These are phyloP conservation scores for Pipra filicauda DNA, from an alignment of 2,113 vertebrate species.

Conservation along the genomic window DNA sequence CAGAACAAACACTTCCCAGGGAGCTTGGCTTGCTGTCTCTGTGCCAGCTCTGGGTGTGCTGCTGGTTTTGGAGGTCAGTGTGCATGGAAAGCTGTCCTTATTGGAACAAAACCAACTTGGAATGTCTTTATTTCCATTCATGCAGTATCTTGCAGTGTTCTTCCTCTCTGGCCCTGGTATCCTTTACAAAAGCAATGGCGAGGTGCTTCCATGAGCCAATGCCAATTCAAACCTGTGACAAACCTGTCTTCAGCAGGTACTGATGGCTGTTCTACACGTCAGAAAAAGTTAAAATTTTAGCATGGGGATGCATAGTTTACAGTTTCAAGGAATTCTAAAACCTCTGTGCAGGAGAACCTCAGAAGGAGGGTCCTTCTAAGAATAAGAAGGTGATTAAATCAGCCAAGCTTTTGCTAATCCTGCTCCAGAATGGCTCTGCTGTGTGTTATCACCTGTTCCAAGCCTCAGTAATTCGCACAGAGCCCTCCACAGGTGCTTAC, in stretches of 20 bases:
- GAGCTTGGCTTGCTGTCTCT: not conserved
- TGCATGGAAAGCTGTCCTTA: not conserved
- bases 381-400: not conserved
- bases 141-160: not conserved
- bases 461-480: not conserved
- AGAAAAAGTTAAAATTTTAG: not conserved
- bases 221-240: not conserved
- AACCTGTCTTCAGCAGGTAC: not conserved
- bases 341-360: not conserved
- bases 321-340: not conserved
- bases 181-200: not conserved
- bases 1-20: not conserved
- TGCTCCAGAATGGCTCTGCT: not conserved
- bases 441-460: not conserved
- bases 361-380: not conserved
- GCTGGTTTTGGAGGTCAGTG: not conserved
- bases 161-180: not conserved
- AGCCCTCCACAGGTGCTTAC: rapidly evolving
- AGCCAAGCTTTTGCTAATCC: not conserved
- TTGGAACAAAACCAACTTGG: not conserved
- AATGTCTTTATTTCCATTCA: not conserved
- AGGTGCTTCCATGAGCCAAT: not conserved
- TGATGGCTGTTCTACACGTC: not conserved
- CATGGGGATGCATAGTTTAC: not conserved
- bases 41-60: not conserved